phyloP scores from a whole-genome alignment of 2,888 invertebrate genomes.

The Epistrophe eligans region DNA sequence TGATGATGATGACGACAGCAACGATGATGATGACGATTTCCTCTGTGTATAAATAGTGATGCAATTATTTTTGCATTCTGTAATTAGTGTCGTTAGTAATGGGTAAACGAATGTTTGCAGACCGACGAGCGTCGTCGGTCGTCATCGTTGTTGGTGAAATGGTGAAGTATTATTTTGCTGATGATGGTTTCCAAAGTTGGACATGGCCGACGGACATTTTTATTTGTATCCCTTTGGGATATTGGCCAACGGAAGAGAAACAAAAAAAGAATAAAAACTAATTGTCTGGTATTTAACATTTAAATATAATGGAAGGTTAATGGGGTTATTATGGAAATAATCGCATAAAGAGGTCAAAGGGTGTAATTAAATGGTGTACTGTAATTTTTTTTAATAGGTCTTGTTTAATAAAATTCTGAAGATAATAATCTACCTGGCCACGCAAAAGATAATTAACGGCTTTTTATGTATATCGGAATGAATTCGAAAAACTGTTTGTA shows the following conservation, averaged over 20 bases:
- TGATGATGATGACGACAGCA: slow-evolving; percentile 47
- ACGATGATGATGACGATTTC: slow-evolving; percentile 31
- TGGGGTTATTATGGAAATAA: slow-evolving; percentile 26
- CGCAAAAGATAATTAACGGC: slow-evolving; percentile 7
- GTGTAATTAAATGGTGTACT: slow-evolving; percentile 17
- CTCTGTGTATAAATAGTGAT: slow-evolving; percentile 51
- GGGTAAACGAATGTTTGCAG: slow-evolving; percentile 66
- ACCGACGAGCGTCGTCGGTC: slow-evolving; percentile 5
- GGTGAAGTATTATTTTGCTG: slow-evolving; percentile 14
- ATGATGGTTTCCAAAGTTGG: slow-evolving; percentile 26
- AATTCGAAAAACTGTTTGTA: background rate
- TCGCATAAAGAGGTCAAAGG: slow-evolving; percentile 29
- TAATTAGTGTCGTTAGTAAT: slow-evolving; percentile 68
- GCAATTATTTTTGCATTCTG: slow-evolving; percentile 67
- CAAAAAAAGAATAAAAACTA: slow-evolving; percentile 56
- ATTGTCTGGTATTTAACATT: slow-evolving; percentile 62
- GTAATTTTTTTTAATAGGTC: slow-evolving; percentile 15
- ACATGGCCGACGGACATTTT: slow-evolving; percentile 30
- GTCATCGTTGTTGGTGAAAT: too few relatives aligned
- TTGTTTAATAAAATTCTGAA: slow-evolving; percentile 5
- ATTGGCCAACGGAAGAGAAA: slow-evolving; percentile 53
- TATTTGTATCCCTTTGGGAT: slow-evolving; percentile 62
- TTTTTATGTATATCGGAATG: background rate
- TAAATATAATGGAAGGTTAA: slow-evolving; percentile 54
- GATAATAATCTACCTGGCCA: slow-evolving; percentile 6